Conservation (phyloP, 2,797 vertebrate species). For the Paedocypris micromegethes region DNA sequence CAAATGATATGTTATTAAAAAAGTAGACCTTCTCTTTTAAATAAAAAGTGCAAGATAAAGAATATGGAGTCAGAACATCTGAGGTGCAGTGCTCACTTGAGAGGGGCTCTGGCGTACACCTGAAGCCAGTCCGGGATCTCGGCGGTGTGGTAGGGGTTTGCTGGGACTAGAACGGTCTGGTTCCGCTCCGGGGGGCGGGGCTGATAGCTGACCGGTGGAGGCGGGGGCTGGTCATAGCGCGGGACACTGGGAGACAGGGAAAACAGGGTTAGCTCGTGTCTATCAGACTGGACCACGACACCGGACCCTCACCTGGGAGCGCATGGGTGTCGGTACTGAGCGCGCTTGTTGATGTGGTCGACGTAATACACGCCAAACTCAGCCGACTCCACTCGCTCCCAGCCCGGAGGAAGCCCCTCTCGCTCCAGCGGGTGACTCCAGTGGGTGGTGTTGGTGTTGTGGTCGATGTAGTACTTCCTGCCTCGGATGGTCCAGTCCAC, state of each 20-base stretch:
- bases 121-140: constrained; percentile 99
- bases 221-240: constrained; percentile 90
- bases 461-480: constrained; percentile 96
- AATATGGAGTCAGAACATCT: no score
- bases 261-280: no score
- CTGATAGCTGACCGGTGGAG: constrained; percentile 88
- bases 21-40: no score
- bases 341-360: constrained; percentile 94
- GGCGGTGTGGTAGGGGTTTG: constrained; percentile 95
- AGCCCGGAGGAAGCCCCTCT: constrained; percentile 92
- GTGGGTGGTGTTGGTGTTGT: constrained; percentile 98
- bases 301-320: constrained; percentile 81
- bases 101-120: constrained; percentile 93
- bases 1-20: no score
- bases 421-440: constrained; percentile 97
- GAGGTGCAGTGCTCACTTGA: constrained; percentile 77
- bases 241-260: constrained; percentile 73
- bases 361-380: constrained; percentile 96
- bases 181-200: constrained; percentile 81
- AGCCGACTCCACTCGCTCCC: constrained; percentile 92
- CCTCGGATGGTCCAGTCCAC: constrained; percentile 98
- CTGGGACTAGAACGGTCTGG: constrained; percentile 88
- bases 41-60: no score
- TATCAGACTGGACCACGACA: background rate
- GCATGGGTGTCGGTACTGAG: constrained; percentile 93